Evolutionary conservation across 2,797 vertebrate genomes (phyloP).

Genomic region (Mico argentatus): DNA sequence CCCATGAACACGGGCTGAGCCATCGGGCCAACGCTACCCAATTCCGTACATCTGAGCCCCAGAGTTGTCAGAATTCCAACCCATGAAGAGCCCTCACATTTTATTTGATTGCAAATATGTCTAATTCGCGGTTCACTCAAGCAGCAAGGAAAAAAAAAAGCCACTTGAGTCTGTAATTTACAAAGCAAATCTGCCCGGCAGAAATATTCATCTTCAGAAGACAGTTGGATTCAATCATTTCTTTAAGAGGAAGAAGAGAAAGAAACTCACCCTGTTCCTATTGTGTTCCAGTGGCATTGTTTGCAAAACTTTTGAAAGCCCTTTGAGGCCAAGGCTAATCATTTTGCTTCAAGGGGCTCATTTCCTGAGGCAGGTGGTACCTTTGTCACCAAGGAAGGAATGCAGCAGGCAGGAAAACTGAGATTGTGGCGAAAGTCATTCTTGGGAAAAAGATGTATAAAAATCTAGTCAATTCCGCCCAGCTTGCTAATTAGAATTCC

Average conservation of each 20-base stretch:
- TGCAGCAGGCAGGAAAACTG: neutral
- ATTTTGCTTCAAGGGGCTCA: slow-evolving; percentile 31
- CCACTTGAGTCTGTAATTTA: slow-evolving; percentile 54
- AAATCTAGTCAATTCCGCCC: neutral
- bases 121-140: slow-evolving; percentile 63
- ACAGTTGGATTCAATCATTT: slow-evolving; percentile 48
- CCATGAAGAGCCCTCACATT: slow-evolving; percentile 18
- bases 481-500: slow-evolving; percentile 57
- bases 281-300: neutral
- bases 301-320: slow-evolving; percentile 43
- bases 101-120: slow-evolving; percentile 68
- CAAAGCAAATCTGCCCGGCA: slow-evolving; percentile 63
- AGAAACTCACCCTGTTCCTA: neutral
- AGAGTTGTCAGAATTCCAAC: neutral
- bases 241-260: slow-evolving; percentile 17
- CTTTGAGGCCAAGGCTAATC: neutral
- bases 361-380: slow-evolving; percentile 38
- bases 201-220: slow-evolving; percentile 64
- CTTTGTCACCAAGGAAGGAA: slow-evolving; percentile 41
- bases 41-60: neutral
- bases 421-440: neutral
- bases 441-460: neutral
- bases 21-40: neutral
- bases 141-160: slow-evolving; percentile 38
- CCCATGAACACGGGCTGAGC: neutral